phyloP scores from a whole-genome alignment of 2,113 vertebrate genomes.

The Calyptommatus sinebrachiatus region DNA sequence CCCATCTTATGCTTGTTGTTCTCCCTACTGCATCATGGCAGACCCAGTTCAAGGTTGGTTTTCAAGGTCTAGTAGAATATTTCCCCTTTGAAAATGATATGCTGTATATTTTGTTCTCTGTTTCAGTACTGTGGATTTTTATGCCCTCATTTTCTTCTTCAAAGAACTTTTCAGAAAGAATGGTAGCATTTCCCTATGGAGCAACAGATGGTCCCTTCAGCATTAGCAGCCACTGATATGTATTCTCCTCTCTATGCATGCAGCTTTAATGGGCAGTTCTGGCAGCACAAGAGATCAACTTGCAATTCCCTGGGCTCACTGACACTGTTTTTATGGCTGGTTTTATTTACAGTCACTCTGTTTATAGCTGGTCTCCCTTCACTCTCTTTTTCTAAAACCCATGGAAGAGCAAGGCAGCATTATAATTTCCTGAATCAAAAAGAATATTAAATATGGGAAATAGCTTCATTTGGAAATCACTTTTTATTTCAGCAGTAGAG shows the following conservation, averaged over 20 bases:
- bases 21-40: not conserved
- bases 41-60: not conserved
- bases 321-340: not conserved
- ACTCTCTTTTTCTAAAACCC: not conserved
- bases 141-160: constrained; percentile 20
- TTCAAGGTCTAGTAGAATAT: not conserved
- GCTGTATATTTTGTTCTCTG: not conserved
- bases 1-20: not conserved
- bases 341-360: constrained; percentile 19
- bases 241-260: not conserved
- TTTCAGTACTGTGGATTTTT: constrained; percentile 5
- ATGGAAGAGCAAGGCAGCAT: not conserved
- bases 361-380: constrained; percentile 3
- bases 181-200: constrained; percentile 3
- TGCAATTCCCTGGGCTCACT: not conserved
- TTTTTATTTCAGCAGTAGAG: not conserved
- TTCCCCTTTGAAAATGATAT: not conserved
- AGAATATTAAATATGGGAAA: not conserved
- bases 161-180: constrained; percentile 17
- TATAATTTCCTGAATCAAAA: not conserved
- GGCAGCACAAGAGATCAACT: not conserved
- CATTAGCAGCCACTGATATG: not conserved
- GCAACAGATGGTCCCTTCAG: constrained; percentile 7
- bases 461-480: not conserved
- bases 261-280: constrained; percentile 4